Evolutionary conservation across 2,888 invertebrate species (phyloP), one percentile per base, ranked within the genome.

Genomic region (Ypsolopha scabrella): DNA sequence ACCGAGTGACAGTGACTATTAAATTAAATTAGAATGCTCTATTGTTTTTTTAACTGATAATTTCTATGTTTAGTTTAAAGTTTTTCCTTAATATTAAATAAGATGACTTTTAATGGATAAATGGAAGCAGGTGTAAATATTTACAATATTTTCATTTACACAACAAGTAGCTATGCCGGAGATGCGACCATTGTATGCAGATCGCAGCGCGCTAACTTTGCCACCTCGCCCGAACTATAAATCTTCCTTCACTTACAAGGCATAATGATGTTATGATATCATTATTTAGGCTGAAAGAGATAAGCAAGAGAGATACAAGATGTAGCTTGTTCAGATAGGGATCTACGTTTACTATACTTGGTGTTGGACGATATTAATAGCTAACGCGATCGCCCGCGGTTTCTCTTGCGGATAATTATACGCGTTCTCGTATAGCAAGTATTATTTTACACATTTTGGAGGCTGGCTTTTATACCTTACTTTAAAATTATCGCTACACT

Each of bases 141-240:
- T 63, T 62, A n/a, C n/a, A 56, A 53, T 54, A 51, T 67, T 67
- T 66, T 62, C 65, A 65, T 64, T 63, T 63, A 62, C 59, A 61
- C 57, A 61, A 63, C 57, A 61, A 24, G 24, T 24, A 24, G 49
- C 46, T 48, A 50, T 54, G 51, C 52, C 52, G 52, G 53, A 14
- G 33, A 36, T 36, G 11, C 47, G 39, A 35, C 35, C 69, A 82
- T 83, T 82, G 81, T 80, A 83, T 83, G 81, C 72, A 81, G 80
- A 83, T 81, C 59, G 59, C 60, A 64, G 69, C 67, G 75, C 70
- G 75, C 65, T 69, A 73, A 70, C 63, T 67, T 70, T 67, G 64
- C 67, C 68, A 72, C 70, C 62, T 70, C 60, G 11, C 7, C 3
- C 7, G 61, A 57, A 64, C 64, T 64, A 69, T 78, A 78, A 69